Percentiles rank a stretch among this genome's conserved stretches.
Conservation (phyloP, 2,888 invertebrate species). For the Spicauda simplicius region DNA sequence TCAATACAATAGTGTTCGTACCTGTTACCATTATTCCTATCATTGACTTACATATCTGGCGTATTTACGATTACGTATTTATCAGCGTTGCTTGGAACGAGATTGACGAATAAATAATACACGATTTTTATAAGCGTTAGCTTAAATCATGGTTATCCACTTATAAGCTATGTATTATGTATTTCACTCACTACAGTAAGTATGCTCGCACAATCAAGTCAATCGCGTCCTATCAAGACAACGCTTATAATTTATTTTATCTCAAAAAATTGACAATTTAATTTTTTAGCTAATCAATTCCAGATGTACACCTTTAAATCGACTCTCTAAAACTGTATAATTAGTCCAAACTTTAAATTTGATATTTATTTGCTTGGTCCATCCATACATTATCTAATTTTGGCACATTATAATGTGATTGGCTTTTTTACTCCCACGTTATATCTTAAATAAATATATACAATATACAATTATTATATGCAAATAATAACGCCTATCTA, state of each 20-base stretch:
- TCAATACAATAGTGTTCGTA: neutral
- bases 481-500: constrained; percentile 15
- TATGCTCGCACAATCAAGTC: too few relatives aligned
- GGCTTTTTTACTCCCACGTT: constrained; percentile 7
- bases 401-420: constrained; percentile 12
- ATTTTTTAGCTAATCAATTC: neutral
- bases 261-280: neutral
- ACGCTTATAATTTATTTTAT: too few relatives aligned
- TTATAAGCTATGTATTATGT: too few relatives aligned
- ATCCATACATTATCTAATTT: constrained; percentile 17
- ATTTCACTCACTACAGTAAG: too few relatives aligned
- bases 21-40: constrained; percentile 10
- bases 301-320: neutral
- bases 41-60: constrained; percentile 11
- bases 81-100: neutral
- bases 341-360: constrained; percentile 11
- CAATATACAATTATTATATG: constrained; percentile 10
- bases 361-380: constrained; percentile 15
- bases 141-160: too few relatives aligned
- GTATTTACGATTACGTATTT: neutral
- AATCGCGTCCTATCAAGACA: too few relatives aligned
- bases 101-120: neutral
- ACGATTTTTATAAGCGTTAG: too few relatives aligned
- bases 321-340: constrained; percentile 11
- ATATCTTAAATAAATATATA: constrained; percentile 5